Evolutionary conservation across 2,113 vertebrate species (phyloP).

Genomic region (Amphiprion ocellaris): DNA sequence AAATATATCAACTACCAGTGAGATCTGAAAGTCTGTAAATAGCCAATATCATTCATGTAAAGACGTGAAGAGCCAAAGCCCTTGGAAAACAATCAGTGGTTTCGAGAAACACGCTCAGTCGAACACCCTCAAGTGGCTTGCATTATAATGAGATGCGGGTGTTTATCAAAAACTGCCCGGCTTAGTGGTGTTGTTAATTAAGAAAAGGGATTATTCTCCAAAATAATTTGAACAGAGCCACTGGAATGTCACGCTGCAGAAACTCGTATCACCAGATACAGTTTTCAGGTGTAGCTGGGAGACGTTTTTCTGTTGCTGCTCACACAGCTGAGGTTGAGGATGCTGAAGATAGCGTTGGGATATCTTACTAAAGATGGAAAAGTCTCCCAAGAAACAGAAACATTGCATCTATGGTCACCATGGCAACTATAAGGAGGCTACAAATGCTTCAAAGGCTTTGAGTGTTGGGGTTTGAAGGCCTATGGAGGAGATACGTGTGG

Average conservation of each 20-base stretch:
- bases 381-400: neutral
- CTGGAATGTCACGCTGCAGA: neutral
- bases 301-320: constrained; percentile 21
- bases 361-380: constrained; percentile 14
- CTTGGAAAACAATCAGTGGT: constrained; percentile 62
- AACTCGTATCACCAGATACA: constrained; percentile 33
- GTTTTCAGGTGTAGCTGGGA: constrained; percentile 6
- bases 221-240: constrained; percentile 49
- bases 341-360: neutral
- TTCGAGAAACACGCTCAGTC: constrained; percentile 53
- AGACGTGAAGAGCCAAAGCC: constrained; percentile 51
- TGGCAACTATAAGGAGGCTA: constrained; percentile 18
- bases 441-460: neutral
- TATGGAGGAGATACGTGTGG: neutral
- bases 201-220: constrained; percentile 62
- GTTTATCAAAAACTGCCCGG: constrained; percentile 57
- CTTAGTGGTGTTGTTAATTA: constrained; percentile 58
- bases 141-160: constrained; percentile 55
- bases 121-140: constrained; percentile 50
- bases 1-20: constrained; percentile 7
- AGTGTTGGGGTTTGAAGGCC: neutral
- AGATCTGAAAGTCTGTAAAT: constrained; percentile 34
- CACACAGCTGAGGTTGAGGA: constrained; percentile 9
- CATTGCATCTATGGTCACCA: constrained; percentile 21
- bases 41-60: constrained; percentile 41